These are phyloP conservation scores for Brachyptera risi DNA, from an alignment of 2,888 invertebrate species.

Conservation along the genomic window DNA sequence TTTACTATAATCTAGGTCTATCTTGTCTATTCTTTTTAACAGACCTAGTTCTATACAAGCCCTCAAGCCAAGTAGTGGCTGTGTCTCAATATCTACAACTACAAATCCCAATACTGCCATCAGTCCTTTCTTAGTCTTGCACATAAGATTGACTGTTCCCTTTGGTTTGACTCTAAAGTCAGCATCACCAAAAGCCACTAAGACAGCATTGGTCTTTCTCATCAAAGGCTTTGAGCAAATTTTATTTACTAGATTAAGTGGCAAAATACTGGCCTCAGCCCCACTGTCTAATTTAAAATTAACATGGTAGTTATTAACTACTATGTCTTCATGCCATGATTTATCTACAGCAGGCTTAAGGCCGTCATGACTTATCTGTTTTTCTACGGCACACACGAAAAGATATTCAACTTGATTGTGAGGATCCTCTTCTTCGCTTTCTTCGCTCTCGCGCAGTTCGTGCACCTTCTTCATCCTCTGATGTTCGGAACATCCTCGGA, in stretches of 20 bases:
- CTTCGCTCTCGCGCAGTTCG: background rate
- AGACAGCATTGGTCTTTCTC: background rate
- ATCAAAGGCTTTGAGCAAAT: background rate
- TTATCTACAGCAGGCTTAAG: background rate
- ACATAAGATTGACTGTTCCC: background rate
- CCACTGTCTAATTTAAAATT: background rate
- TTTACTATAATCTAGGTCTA: background rate
- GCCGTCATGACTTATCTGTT: background rate
- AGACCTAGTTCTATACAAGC: background rate
- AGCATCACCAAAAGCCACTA: background rate
- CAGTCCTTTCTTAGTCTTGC: background rate
- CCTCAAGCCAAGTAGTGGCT: background rate
- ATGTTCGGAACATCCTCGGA: background rate
- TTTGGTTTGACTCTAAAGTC: slow-evolving; percentile 1
- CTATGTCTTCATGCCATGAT: background rate
- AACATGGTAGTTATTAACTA: background rate
- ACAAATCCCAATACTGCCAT: background rate
- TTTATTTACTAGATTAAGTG: background rate
- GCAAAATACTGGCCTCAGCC: background rate
- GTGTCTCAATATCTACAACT: background rate
- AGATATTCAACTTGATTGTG: background rate
- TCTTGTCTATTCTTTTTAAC: background rate
- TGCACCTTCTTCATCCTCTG: background rate
- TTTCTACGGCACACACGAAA: too few relatives aligned
- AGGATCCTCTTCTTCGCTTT: background rate